Conservation (phyloP, 2,797 vertebrate species). For the Anguilla obscura region DNA sequence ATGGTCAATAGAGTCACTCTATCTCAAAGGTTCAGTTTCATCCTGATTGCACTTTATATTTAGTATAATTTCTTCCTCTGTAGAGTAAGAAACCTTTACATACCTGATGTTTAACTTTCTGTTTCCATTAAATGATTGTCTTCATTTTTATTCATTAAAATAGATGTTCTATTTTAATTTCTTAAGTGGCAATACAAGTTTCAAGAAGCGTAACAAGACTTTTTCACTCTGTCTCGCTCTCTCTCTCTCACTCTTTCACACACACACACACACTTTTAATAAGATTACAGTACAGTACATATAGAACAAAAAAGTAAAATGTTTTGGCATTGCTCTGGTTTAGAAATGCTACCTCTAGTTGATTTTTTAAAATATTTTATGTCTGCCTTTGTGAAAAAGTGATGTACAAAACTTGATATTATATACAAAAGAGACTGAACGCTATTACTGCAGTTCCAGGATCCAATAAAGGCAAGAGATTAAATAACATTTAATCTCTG, state of each 20-base stretch:
- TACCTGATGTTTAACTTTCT: not conserved
- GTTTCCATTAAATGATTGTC: not conserved
- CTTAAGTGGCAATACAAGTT: not conserved
- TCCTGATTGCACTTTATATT: not conserved
- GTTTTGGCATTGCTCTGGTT: constrained; percentile 10
- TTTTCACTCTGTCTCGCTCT: no score
- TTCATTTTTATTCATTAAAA: not conserved
- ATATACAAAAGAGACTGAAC: constrained; percentile 36
- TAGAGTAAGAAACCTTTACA: not conserved
- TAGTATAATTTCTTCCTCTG: not conserved
- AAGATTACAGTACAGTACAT: not conserved
- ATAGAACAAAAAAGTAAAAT: constrained; percentile 8
- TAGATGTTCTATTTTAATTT: not conserved
- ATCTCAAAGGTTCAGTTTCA: not conserved
- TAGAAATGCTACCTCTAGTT: not conserved
- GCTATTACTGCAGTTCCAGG: constrained; percentile 28
- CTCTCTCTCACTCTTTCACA: not conserved
- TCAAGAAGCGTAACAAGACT: not conserved
- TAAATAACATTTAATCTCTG: constrained; percentile 47
- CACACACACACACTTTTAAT: not conserved
- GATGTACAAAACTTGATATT: constrained; percentile 28
- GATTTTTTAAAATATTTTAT: constrained; percentile 17
- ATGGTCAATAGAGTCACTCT: not conserved
- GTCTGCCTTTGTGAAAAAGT: constrained; percentile 37
- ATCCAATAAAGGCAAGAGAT: constrained; percentile 38